Evolutionary conservation across 2,888 invertebrate species (phyloP), one percentile per base, ranked within the genome.

Genomic region (Trachelus stipa): DNA sequence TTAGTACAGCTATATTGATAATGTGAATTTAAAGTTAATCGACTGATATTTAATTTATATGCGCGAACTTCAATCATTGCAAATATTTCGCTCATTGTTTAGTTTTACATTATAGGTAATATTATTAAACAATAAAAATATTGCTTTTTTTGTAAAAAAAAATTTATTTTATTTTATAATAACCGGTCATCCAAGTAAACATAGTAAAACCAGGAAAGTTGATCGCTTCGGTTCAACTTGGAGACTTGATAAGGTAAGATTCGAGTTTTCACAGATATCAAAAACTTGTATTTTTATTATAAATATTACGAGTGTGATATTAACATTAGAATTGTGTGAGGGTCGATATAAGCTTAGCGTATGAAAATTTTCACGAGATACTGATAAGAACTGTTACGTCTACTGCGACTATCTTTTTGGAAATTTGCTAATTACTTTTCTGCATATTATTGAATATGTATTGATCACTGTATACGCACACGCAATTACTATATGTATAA

Each of bases 21-120:
- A 69, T 69, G 30, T 69, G 31, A 30, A 71, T 71, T 33, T 71
- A 71, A 73, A 69, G 77, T 80, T 80, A 84, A 82, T 83, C 82
- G 84, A 83, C 81, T 84, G 84, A 84, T 77, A 81, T 85, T 79
- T 84, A 82, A 85, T 83, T 87, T 85, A 81, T 85, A 82, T 84
- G 74, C 78, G 82, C 74, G 79, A 77, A 81, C 81, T 79, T 86
- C 87, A 87, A 87, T 82, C 79, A 56, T 79, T 87, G 87, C 87
- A 87, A 86, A 87, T 87, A 87, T 84, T 78, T 82, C 83, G 79
- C 78, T 79, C 87, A 85, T 82, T 82, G 74, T 76, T 40, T 34
- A 79, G 30, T 79, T 84, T 80, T 86, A 86, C 82, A 85, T 87
- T 81, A 81, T 83, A 80, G 78, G 73, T 33, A 34, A 78, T 34